Conservation (phyloP, 92 coral and sea anemone genomes). For the Palythoa caribaeorum region DNA sequence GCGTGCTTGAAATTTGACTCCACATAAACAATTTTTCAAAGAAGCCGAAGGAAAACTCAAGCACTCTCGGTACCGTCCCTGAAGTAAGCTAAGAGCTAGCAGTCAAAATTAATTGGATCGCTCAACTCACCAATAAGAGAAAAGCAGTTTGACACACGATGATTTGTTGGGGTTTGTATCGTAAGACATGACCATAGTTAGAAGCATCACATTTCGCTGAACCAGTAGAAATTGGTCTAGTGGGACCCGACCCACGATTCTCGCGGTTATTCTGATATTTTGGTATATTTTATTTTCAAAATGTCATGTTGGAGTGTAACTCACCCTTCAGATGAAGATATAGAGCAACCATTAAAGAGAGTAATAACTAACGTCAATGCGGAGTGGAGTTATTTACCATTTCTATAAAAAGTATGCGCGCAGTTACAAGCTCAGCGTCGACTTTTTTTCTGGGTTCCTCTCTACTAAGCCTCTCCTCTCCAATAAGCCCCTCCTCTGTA, state of each 20-base stretch:
- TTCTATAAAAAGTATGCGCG: no score
- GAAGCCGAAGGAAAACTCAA: conserved; percentile 23
- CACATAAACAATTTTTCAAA: conserved; percentile 9
- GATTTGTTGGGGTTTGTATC: conserved; percentile 2
- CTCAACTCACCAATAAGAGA: conserved; percentile 24
- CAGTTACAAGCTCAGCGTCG: no score
- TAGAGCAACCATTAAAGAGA: no score
- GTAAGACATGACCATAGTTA: no score
- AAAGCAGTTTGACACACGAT: conserved; percentile 25
- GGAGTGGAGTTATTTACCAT: no score
- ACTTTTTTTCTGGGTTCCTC: no score
- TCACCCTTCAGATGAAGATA: conserved; percentile 19
- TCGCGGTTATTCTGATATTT: conserved; percentile 15
- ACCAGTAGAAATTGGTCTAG: no score
- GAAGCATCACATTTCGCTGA: no score
- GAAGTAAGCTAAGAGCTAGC: conserved; percentile 21
- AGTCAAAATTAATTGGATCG: conserved; percentile 10
- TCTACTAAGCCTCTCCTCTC: no score
- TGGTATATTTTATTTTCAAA: conserved; percentile 19
- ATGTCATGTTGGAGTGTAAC: conserved; percentile 6
- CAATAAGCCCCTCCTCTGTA: no score
- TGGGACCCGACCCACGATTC: no score
- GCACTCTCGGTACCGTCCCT: conserved; percentile 22
- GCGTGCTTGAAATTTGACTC: conserved; percentile 17
- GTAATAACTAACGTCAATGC: no score